A percentile compares a stretch with the other conserved stretches of the same genome.
phyloP scores from a whole-genome alignment of 2,797 vertebrate species.

The Otus scops region DNA sequence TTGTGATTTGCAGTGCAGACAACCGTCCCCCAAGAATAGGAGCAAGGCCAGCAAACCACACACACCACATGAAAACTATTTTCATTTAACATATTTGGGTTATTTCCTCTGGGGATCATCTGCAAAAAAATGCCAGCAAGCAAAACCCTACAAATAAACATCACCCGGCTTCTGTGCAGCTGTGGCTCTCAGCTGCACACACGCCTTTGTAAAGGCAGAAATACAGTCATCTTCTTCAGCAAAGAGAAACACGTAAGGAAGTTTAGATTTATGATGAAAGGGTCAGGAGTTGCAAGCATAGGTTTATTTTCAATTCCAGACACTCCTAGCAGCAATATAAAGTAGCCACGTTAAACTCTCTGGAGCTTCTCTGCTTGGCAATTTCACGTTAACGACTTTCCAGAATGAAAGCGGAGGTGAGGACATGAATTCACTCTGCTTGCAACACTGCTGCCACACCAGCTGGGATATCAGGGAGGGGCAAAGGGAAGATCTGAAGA shows the following conservation, averaged over 20 bases:
- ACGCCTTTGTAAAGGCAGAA: neutral
- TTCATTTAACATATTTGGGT: neutral
- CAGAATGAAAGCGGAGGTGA: constrained; percentile 28
- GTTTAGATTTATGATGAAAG: constrained; percentile 60
- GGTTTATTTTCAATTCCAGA: constrained; percentile 70
- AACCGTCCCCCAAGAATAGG: neutral
- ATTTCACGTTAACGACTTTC: constrained; percentile 37
- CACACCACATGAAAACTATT: neutral
- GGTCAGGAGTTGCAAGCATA: constrained; percentile 53
- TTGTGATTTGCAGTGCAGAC: neutral
- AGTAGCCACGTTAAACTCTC: constrained; percentile 53
- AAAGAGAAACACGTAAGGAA: constrained; percentile 27
- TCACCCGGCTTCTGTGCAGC: neutral
- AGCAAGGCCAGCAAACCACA: neutral
- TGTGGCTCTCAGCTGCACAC: constrained; percentile 1
- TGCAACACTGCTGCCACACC: neutral
- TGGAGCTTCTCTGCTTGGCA: constrained; percentile 47
- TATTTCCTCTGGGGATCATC: neutral
- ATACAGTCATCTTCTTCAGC: constrained; percentile 10
- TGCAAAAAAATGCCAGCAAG: neutral
- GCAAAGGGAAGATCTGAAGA: neutral
- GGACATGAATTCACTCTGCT: neutral
- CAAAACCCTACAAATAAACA: constrained; percentile 16
- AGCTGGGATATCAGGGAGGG: neutral
- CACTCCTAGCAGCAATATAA: constrained; percentile 54